These are phyloP conservation scores for Macquaria ambigua DNA, from an alignment of 2,113 vertebrate genomes.

Conservation along the genomic window DNA sequence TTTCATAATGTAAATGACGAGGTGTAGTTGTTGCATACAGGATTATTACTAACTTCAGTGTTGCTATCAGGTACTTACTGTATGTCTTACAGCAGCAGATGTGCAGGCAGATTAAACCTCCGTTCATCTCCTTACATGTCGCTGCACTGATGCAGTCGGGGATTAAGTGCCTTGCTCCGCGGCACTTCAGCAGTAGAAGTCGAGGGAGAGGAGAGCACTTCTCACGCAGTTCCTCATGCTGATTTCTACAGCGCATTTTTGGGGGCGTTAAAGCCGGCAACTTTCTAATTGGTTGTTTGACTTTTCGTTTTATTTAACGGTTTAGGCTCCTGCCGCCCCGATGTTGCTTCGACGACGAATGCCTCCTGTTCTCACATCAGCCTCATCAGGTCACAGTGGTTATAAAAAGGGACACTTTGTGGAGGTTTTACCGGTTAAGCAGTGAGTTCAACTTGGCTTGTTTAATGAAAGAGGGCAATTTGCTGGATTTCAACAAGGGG, in stretches of 20 bases:
- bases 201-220: slow-evolving; percentile 7
- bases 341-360: slow-evolving; percentile 31
- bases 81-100: background rate
- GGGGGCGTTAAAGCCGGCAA: background rate
- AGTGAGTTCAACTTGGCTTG: background rate
- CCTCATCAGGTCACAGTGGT: background rate
- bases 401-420: background rate
- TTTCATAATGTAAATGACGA: slow-evolving; percentile 18
- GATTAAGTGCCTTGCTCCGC: slow-evolving; percentile 67
- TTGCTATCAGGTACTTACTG: slow-evolving; percentile 5
- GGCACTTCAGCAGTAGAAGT: slow-evolving; percentile 38
- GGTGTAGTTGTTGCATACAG: background rate
- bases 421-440: background rate
- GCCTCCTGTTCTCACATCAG: background rate
- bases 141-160: slow-evolving; percentile 21
- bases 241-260: slow-evolving; percentile 5
- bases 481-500: background rate
- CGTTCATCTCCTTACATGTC: background rate
- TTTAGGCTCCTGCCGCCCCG: background rate
- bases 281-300: background rate
- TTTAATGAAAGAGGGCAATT: background rate
- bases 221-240: slow-evolving; percentile 15
- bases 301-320: background rate
- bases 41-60: background rate
- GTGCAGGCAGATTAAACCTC: slow-evolving; percentile 3